Evolutionary conservation across 2,888 invertebrate species (phyloP), one percentile per base, ranked within the genome.

Genomic region (Hirtodrosophila histrioides): DNA sequence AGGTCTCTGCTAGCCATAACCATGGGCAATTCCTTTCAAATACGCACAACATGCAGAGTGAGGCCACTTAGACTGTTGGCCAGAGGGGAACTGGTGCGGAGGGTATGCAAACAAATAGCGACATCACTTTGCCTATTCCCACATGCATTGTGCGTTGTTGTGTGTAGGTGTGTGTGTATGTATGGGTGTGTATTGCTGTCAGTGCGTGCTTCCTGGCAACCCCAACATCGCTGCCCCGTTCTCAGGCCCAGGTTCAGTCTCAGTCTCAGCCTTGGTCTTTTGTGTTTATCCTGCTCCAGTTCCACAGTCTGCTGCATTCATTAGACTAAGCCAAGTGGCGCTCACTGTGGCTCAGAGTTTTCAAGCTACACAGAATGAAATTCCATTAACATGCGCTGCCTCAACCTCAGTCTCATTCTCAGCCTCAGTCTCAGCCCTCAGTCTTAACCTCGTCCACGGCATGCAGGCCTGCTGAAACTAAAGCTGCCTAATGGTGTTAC

Each of bases 301-400:
- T 85, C 65, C 72, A 87, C 86, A 85, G 82, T 85, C 82, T 87
- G 63, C 78, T 87, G 82, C 88, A 81, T 82, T 82, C 82, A 87
- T 85, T 85, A 85, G 75, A 81, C 82, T 68, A 53, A 75, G 85
- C 87, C 82, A 82, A 81, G 87, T 87, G 85, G 69, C 71, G 51
- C 55, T 57, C 68, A 48, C 45, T 50, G 45, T 49, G 54, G 40
- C 57, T 58, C 33, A 36, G 17, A 60, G 55, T 45, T 61, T 23
- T 54, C 69, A 46, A 46, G 56, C 44, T 48, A 54, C 51, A 69
- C 54, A 55, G 69, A 58, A 69, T 80, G 80, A 77, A 84, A 81
- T 82, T 86, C 71, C 87, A 73, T 83, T 79, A 86, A 76, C 81
- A 72, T 60, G 39, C 40, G 37, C 41, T 48, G 55, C 37, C 50